Evolutionary conservation across 2,888 invertebrate species (phyloP), one percentile per base, ranked within the genome.

Genomic region (Phengaris arion): DNA sequence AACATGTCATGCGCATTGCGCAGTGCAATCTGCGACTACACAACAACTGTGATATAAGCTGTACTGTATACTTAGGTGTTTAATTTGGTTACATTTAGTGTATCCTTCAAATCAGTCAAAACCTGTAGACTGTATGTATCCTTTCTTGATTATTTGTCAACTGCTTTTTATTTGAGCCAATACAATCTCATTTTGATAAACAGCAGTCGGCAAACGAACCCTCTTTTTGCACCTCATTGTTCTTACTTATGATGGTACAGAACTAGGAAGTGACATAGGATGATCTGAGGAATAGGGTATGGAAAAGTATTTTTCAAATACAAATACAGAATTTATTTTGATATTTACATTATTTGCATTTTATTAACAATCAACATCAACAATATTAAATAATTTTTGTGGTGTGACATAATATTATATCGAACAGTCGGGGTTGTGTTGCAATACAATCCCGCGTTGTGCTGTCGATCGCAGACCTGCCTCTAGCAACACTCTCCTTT

Each of bases 361-460:
- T 95, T 95, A 94, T 95, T 95, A 96, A 96, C 96, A 96, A 96
- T 95, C 94, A 96, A 96, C 95, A 96, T 96, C 95, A 96, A 96
- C 95, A 96, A 93, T 95, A 95, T 95, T 95, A 93, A 94, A 94
- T 95, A 93, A 93, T 94, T 94, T 92, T 90, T 86, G 91, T 90
- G 92, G 90, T 92, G 92, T 91, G 90, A 91, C 89, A 90, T 86
- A 91, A 88, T 89, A 64, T 64, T 13, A 64, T 64, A 64, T 87
- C 81, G 88, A 91, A 91, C 91, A 89, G 89, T 89, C 88, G 85
- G 85, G 84, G 84, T 88, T 88, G 87, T 86, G 86, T 88, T 88
- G 88, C 88, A 88, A 84, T 79, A 88, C 88, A 88, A 84, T 79
- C 83, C 86, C 83, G 82, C 79, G 81, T 81, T 81, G 84, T 82